Evolutionary conservation across 2,797 vertebrate species (phyloP), one percentile per base, ranked within the genome.

Genomic region (Cirrhinus molitorella): DNA sequence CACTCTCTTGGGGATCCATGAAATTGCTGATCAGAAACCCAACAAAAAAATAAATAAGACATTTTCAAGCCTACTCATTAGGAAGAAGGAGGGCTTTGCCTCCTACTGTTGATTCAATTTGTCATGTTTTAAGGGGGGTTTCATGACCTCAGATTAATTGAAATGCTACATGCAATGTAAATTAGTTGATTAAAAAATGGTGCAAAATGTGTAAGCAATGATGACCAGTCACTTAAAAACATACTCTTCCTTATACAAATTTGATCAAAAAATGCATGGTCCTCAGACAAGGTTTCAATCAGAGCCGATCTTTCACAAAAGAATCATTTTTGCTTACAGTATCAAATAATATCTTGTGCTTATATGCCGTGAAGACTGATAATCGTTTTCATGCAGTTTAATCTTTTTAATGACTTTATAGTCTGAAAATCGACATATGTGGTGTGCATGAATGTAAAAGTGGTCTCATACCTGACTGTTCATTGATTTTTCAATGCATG

Each of bases 401-500:
- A 57, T 13, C 55, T 59, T 25, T 59, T 59, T 25, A 5, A 11
- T 59, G 55, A 23, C n/a, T 80, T 55, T n/a, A 31, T 10, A 19
- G 49, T 61, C 12, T 13, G n/a, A 37, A 0, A 43, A n/a, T 19
- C 16, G 1, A 19, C 67, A 16, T 5, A 70, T 47, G 23, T 47
- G 23, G 19, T 28, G 45, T 8, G 57, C 57, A 28, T 61, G 19
- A 55, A 55, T 55, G 51, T 55, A 21, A 21, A 55, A 55, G 51
- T n/a, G 51, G 23, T 61, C 23, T 16, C 23, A 61, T 25, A 61
- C 23, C 57, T 61, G 57, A 17, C 17, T 21, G 28, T 5, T 65
- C 31, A 73, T 82, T 75, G 43, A 45, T 74, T 11, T 28, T 65
- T 43, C n/a, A 21, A 13, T 70, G 23, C 45, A 23, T 80, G 59